Conservation (phyloP, 2,797 vertebrate genomes). For the Numenius phaeopus region DNA sequence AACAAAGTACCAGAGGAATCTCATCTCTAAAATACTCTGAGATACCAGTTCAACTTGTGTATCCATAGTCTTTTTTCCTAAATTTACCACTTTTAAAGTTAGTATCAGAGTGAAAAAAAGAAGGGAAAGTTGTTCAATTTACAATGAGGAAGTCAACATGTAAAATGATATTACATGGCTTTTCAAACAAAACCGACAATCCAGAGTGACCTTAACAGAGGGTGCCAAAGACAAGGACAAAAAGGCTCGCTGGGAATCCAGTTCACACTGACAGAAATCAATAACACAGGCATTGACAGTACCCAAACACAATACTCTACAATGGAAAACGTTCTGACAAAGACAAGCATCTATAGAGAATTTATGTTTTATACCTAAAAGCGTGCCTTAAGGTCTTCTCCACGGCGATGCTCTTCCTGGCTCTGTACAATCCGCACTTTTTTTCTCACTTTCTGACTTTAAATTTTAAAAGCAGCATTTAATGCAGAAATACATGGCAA, state of each 20-base stretch:
- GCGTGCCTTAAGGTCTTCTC: neutral
- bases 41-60: neutral
- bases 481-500: neutral
- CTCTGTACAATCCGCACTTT: neutral
- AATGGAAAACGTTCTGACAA: neutral
- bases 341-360: neutral
- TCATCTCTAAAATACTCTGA: neutral
- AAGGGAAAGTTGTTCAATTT: neutral
- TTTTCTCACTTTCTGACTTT: neutral
- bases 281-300: neutral
- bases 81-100: neutral
- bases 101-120: neutral
- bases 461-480: neutral
- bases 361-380: neutral
- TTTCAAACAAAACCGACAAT: neutral
- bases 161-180: neutral
- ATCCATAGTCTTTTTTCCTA: neutral
- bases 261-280: conserved; percentile 25
- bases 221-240: neutral
- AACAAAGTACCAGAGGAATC: neutral
- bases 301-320: neutral
- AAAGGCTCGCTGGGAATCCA: neutral
- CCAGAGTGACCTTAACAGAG: neutral
- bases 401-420: neutral
- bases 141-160: neutral